Evolutionary conservation across 2,888 invertebrate genomes (phyloP).

Genomic region (Calliopum simillimum): DNA sequence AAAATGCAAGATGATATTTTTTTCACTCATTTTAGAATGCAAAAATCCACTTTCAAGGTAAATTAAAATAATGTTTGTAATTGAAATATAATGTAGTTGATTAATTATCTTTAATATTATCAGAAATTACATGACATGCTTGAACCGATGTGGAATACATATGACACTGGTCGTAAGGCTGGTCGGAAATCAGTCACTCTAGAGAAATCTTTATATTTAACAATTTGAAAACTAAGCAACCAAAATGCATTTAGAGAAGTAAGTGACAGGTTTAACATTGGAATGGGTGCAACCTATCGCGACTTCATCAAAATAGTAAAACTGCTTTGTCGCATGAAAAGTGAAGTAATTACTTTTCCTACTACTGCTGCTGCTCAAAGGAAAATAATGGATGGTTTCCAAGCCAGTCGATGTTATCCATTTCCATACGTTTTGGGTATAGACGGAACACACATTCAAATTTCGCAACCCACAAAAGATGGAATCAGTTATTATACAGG

Average conservation of each 20-base stretch:
- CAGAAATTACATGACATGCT: not conserved
- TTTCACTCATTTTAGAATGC: not conserved
- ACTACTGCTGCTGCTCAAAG: too few relatives aligned
- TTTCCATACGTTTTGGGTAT: slow-evolving; percentile 27
- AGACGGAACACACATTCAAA: slow-evolving; percentile 28
- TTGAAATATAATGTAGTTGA: not conserved
- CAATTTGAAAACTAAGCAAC: slow-evolving; percentile 8
- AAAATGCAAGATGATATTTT: slow-evolving; percentile 3
- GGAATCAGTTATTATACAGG: slow-evolving; percentile 25
- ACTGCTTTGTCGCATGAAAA: not conserved
- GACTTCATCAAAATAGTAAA: not conserved
- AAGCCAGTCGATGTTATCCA: too few relatives aligned
- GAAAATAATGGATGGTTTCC: too few relatives aligned
- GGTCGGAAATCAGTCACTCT: not conserved
- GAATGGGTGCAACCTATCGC: not conserved
- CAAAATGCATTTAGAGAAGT: not conserved
- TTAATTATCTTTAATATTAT: too few relatives aligned
- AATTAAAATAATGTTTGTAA: too few relatives aligned
- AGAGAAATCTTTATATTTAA: slow-evolving; percentile 2
- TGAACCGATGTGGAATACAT: not conserved
- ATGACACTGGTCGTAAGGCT: too few relatives aligned
- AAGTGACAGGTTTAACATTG: too few relatives aligned
- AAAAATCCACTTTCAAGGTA: not conserved
- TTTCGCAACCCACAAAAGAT: slow-evolving; percentile 22
- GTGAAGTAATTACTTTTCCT: not conserved